Base-by-base conservation (phyloP, 1,140 invertebrate species). In the Mya arenaria region DNA sequence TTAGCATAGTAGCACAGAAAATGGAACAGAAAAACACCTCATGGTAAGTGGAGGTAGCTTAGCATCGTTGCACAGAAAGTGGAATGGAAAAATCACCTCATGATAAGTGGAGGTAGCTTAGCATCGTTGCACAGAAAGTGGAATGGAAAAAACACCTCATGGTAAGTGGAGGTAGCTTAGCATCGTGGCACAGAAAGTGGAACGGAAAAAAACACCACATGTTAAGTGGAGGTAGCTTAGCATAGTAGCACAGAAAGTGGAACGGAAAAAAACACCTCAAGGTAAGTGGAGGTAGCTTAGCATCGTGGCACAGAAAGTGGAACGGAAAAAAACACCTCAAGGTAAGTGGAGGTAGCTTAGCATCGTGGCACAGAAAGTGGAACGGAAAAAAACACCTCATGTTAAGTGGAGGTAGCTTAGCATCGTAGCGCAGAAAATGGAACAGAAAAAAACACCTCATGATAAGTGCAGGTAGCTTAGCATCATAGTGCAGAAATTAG, bases 201-300 rank as follows among this genome's bases (percentile, higher is more conserved):
- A n/a, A n/a, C n/a, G n/a, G n/a, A n/a, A n/a, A n/a, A 87, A n/a
- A n/a, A n/a, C n/a, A n/a, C n/a, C n/a, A n/a, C n/a, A n/a, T n/a
- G n/a, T n/a, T n/a, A n/a, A n/a, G n/a, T n/a, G n/a, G n/a, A n/a
- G n/a, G n/a, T n/a, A n/a, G n/a, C n/a, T n/a, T n/a, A 44, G 19
- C 19, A 44, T 44, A 10, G 41, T 44, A 19, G 10, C 41, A 44
- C 41, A 44, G 41, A 44, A 44, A 19, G 19, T 44, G 41, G 41
- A 44, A 19, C 10, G 41, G 41, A 44, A 44, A 44, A 44, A 44
- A 44, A 44, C 41, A 44, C 41, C 41, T 44, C 10, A 44, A 10
- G 41, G 41, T 44, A 44, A 19, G 10, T 44, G 10, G n/a, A 95
- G 95, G 58, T 95, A 98, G 89, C 92, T 99, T 1, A 44, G 19